Percentiles rank a stretch among this genome's conserved stretches.
Evolutionary conservation across 2,797 vertebrate species (phyloP).

Genomic region (Sandelia bainsii): DNA sequence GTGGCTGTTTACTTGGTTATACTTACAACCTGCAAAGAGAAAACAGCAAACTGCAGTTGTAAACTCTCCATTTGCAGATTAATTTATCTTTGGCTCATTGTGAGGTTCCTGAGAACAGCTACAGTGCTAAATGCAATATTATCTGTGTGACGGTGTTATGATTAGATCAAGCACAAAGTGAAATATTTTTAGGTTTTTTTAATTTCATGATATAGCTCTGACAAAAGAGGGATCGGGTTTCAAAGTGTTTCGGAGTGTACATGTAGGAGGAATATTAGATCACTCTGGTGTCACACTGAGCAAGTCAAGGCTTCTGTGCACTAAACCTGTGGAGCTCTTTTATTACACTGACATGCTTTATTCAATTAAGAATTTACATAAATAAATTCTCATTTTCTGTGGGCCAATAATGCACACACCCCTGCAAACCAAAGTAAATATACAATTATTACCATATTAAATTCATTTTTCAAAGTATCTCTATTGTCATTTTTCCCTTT

Average conservation of each 20-base stretch:
- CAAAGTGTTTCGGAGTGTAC: slow-evolving; percentile 76
- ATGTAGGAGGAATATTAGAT: slow-evolving; percentile 85
- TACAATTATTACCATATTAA: slow-evolving; percentile 89
- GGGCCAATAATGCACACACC: slow-evolving; percentile 88
- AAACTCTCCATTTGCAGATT: slow-evolving; percentile 47
- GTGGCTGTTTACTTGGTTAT: slow-evolving; percentile 99
- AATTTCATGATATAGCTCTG: slow-evolving; percentile 69
- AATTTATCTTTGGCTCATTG: slow-evolving; percentile 52
- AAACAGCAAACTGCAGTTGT: slow-evolving; percentile 41
- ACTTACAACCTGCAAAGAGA: slow-evolving; percentile 91
- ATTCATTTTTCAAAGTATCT: slow-evolving; percentile 89
- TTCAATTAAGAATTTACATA: slow-evolving; percentile 90
- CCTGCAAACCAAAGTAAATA: slow-evolving; percentile 89
- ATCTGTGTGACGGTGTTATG: slow-evolving; percentile 43
- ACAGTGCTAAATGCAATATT: slow-evolving; percentile 44
- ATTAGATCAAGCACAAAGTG: slow-evolving; percentile 71
- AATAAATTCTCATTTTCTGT: slow-evolving; percentile 89
- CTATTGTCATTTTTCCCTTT: slow-evolving; percentile 81
- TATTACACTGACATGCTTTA: slow-evolving; percentile 89
- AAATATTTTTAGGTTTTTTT: slow-evolving; percentile 69
- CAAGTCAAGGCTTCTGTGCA: slow-evolving; percentile 84
- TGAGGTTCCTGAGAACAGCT: slow-evolving; percentile 32
- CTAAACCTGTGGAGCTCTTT: slow-evolving; percentile 90
- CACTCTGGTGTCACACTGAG: slow-evolving; percentile 84
- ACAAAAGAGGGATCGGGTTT: slow-evolving; percentile 78